Percentiles rank a stretch among this genome's conserved stretches.
phyloP scores from a whole-genome alignment of 2,888 invertebrate genomes.

The Eudemis profundana region DNA sequence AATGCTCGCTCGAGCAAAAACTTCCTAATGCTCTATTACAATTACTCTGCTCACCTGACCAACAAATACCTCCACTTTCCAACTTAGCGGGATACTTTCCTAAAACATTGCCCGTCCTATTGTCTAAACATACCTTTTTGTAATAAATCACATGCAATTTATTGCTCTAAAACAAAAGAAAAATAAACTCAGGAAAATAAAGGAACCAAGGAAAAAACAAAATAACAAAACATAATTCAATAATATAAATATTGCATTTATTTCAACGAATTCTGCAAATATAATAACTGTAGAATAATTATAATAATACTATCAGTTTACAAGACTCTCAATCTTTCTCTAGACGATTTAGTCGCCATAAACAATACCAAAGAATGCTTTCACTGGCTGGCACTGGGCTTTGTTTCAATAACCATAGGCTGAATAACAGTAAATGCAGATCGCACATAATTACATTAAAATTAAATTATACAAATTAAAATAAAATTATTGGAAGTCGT shows the following conservation, averaged over 20 bases:
- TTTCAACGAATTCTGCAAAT: conserved; percentile 85
- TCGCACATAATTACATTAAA: conserved; percentile 78
- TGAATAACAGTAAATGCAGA: conserved; percentile 83
- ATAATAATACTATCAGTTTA: conserved; percentile 84
- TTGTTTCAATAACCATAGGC: conserved; percentile 76
- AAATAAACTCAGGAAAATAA: conserved; percentile 70
- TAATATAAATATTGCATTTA: conserved; percentile 86
- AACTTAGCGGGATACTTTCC: conserved; percentile 60
- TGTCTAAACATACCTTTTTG: conserved; percentile 50
- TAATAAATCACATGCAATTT: conserved; percentile 52
- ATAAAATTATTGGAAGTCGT: conserved; percentile 82
- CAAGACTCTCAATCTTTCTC: conserved; percentile 76
- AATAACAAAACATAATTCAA: conserved; percentile 82
- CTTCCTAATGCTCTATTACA: conserved; percentile 52
- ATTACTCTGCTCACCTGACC: conserved; percentile 66
- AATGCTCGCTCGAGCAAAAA: conserved; percentile 55
- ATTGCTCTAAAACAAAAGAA: conserved; percentile 62
- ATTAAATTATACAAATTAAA: conserved; percentile 83
- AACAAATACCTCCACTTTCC: conserved; percentile 59
- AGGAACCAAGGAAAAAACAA: conserved; percentile 76
- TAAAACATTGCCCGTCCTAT: conserved; percentile 45
- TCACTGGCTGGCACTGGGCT: conserved; percentile 81
- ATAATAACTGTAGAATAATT: conserved; percentile 84
- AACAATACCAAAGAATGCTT: conserved; percentile 68
- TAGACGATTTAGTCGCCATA: conserved; percentile 59